Evolutionary conservation across 1,140 invertebrate genomes (phyloP), one percentile per base, ranked within the genome.

Genomic region (Pogonomyrmex californicus): DNA sequence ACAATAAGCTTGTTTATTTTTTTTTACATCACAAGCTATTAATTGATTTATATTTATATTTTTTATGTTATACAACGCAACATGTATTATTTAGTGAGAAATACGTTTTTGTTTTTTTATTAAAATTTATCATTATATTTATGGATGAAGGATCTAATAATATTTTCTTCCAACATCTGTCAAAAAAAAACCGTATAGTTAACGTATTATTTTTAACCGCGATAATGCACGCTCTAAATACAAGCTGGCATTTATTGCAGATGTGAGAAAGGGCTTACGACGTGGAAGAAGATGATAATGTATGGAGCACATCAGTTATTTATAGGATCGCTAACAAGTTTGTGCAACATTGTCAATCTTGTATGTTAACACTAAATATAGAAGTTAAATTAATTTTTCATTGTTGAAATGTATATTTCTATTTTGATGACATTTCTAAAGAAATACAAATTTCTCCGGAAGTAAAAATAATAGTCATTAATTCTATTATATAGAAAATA

Each of bases 141-240:
- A 76, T 77, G 9, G 9, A 23, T 23, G 23, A 68, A 54, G 12
- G 10, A n/a, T 56, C 54, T 7, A 4, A 56, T 3, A 17, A 68
- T 66, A 12, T 33, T 66, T 51, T 3, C 36, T 38, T 81, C 54
- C 5, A 30, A 7, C 0, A 0, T 62, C 14, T 62, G 30, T 62
- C 14, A n/a, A 30, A 23, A 23, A 23, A 23, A 76, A 60, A 44
- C 12, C 9, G 1, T 14, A 1, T 49, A 17, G 33, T 81, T 81
- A 81, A 73, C 49, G 49, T 47, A 12, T 58, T 73, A 83, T 83
- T 83, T 83, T 83, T 75, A 83, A 47, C 30, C 2, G 9, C 4
- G 79, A 73, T 58, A 83, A 83, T 83, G 5, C 0, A 33, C 17
- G 14, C 30, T 58, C 23, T 49, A 83, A 73, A 83, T 49, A 75